Percentiles rank a stretch among this genome's conserved stretches.
phyloP scores from a whole-genome alignment of 37 sponge, comb jelly and placozoan genomes.

The Beroe forskalii region DNA sequence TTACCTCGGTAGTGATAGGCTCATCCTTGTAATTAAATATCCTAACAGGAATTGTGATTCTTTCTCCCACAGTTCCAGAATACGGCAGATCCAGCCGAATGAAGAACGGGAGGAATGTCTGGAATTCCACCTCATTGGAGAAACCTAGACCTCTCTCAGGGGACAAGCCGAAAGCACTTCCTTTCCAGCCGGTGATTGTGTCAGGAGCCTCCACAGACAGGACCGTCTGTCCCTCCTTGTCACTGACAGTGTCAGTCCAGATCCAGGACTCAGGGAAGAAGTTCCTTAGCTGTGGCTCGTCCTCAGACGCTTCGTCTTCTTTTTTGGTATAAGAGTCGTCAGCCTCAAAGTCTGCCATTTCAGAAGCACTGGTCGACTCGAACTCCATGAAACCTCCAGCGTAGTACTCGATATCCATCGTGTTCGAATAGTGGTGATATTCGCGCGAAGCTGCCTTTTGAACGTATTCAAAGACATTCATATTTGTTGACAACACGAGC shows the following conservation, averaged over 20 bases:
- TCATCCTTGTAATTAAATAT: slow-evolving; percentile 16
- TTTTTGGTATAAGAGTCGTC: neutral
- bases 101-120: slow-evolving; percentile 43
- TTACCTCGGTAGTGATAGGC: neutral
- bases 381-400: neutral
- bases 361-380: neutral
- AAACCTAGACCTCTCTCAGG: slow-evolving; percentile 50
- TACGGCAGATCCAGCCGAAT: slow-evolving; percentile 31
- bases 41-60: slow-evolving; percentile 49
- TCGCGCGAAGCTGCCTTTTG: neutral
- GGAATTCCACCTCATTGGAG: slow-evolving; percentile 55
- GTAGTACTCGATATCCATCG: neutral
- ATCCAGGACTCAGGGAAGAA: slow-evolving; percentile 60
- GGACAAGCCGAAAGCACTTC: slow-evolving; percentile 57
- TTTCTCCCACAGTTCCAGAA: slow-evolving; percentile 59
- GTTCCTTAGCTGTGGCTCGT: neutral
- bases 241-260: slow-evolving; percentile 43
- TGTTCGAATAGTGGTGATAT: neutral
- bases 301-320: neutral
- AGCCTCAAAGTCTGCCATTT: neutral
- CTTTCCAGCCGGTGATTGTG: slow-evolving; percentile 55
- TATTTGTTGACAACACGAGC: neutral
- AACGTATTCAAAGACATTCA: slow-evolving; percentile 36
- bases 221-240: slow-evolving; percentile 11
- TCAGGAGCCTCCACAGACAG: slow-evolving; percentile 6